Evolutionary conservation across 2,113 vertebrate species (phyloP).

Genomic region (Calcarius ornatus): DNA sequence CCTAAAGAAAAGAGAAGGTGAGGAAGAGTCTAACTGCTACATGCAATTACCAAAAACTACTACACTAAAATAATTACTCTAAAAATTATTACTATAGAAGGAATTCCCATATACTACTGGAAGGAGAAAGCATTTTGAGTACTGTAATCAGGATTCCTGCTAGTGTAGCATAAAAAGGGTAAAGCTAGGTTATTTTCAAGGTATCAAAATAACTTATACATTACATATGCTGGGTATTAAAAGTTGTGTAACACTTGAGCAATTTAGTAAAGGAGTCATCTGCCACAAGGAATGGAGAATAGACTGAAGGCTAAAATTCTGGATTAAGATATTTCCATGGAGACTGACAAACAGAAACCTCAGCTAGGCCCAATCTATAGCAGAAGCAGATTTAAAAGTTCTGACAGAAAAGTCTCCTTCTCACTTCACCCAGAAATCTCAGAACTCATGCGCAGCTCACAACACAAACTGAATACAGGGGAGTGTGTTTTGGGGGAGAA

Average conservation of each 20-base stretch:
- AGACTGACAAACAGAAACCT: not conserved
- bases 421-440: not conserved
- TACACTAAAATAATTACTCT: not conserved
- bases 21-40: not conserved
- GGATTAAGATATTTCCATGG: not conserved
- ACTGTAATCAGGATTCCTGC: not conserved
- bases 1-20: slow-evolving; percentile 72
- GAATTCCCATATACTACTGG: not conserved
- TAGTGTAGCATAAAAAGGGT: not conserved
- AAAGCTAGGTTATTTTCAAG: not conserved
- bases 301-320: not conserved
- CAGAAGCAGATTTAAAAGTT: not conserved
- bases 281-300: not conserved
- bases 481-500: not conserved
- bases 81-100: not conserved
- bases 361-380: not conserved
- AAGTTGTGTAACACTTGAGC: not conserved
- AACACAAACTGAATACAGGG: not conserved
- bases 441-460: not conserved
- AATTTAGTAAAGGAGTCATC: not conserved
- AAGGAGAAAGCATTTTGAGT: not conserved
- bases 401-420: not conserved
- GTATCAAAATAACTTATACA: not conserved
- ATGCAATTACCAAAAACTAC: not conserved
- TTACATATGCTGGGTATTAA: not conserved